These are phyloP conservation scores for Melanotaenia parkinsoni DNA, from an alignment of 2,797 vertebrate species.

Conservation along the genomic window DNA sequence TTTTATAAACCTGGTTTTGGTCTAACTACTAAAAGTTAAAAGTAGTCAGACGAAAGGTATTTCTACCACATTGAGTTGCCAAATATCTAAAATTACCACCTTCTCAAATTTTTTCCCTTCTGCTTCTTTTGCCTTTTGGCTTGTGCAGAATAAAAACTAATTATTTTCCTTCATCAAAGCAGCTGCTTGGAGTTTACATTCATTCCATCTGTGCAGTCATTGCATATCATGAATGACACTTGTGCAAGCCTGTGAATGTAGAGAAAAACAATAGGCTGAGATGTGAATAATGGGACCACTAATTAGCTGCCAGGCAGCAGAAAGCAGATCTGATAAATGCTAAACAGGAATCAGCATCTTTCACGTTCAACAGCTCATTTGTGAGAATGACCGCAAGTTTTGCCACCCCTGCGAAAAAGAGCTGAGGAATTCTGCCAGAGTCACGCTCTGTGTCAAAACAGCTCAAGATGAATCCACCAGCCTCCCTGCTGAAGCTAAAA, in stretches of 20 bases:
- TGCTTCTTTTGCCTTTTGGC: neutral
- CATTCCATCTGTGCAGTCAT: constrained; percentile 47
- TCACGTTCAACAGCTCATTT: constrained; percentile 33
- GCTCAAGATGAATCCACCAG: constrained; percentile 52
- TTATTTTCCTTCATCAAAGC: constrained; percentile 38
- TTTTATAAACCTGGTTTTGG: too few relatives aligned
- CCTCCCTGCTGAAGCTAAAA: constrained; percentile 36
- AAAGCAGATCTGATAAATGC: constrained; percentile 61
- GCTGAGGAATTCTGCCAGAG: constrained; percentile 61
- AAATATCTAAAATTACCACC: constrained; percentile 9
- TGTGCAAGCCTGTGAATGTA: constrained; percentile 37
- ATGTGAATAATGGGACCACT: constrained; percentile 57
- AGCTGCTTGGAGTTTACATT: constrained; percentile 53
- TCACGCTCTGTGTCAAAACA: constrained; percentile 66
- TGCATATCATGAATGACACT: constrained; percentile 13
- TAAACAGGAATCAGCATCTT: constrained; percentile 49
- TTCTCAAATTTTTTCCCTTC: too few relatives aligned
- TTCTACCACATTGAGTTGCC: neutral
- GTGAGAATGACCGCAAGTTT: constrained; percentile 49
- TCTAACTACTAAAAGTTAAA: neutral
- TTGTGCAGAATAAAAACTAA: constrained; percentile 31
- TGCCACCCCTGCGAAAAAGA: constrained; percentile 30
- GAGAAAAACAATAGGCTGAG: constrained; percentile 51
- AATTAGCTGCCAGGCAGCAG: constrained; percentile 58
- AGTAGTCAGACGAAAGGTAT: neutral